These are phyloP conservation scores for Euwallacea fornicatus DNA, from an alignment of 1,140 invertebrate species.

Conservation along the genomic window DNA sequence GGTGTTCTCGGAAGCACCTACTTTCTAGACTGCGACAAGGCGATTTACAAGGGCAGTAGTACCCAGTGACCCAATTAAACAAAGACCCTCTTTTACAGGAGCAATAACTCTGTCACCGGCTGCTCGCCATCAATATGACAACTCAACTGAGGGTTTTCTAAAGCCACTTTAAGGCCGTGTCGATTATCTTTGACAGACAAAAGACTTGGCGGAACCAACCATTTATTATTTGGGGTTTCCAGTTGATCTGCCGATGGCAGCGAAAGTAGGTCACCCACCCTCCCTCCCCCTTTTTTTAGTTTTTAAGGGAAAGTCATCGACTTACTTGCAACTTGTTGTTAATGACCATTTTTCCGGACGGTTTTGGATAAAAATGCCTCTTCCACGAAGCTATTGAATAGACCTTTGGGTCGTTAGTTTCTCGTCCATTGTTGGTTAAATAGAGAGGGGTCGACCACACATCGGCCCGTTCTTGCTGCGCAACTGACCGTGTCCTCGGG, in stretches of 20 bases:
- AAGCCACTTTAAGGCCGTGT: slow-evolving; percentile 21
- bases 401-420: slow-evolving; percentile 19
- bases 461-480: slow-evolving; percentile 26
- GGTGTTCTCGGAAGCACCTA: neutral
- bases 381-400: slow-evolving; percentile 27
- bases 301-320: too few relatives aligned
- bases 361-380: slow-evolving; percentile 30
- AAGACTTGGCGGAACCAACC: slow-evolving; percentile 34
- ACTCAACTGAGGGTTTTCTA: slow-evolving; percentile 24
- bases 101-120: slow-evolving; percentile 26
- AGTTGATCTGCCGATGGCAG: slow-evolving; percentile 27
- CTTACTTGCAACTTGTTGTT: neutral
- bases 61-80: slow-evolving; percentile 19
- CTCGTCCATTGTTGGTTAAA: slow-evolving; percentile 31
- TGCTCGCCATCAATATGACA: slow-evolving; percentile 7
- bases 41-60: neutral
- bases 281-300: too few relatives aligned
- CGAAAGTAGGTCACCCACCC: slow-evolving; percentile 24
- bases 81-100: slow-evolving; percentile 16
- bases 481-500: slow-evolving; percentile 29
- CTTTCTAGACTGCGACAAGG: too few relatives aligned
- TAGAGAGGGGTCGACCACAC: slow-evolving; percentile 34
- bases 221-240: slow-evolving; percentile 33
- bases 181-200: slow-evolving; percentile 34
- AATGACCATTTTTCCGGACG: slow-evolving; percentile 12